A percentile compares a stretch with the other conserved stretches of the same genome.
Conservation (phyloP, 2,888 invertebrate species). For the Baccha elongata region DNA sequence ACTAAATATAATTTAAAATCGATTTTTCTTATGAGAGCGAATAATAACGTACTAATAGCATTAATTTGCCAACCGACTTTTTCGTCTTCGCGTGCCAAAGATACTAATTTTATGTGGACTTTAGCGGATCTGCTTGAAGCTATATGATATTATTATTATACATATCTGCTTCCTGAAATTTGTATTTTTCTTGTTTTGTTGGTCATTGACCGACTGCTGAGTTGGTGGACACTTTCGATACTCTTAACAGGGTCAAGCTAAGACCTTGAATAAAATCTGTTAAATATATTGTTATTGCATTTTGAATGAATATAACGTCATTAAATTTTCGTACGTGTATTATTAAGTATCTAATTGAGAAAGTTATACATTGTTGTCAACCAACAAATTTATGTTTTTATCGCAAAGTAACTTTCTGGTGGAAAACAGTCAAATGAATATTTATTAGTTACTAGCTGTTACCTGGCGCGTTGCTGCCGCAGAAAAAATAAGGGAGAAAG, state of each 20-base stretch:
- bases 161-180: neutral
- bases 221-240: neutral
- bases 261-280: too few relatives aligned
- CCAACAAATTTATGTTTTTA: neutral
- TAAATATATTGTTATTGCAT: too few relatives aligned
- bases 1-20: conserved; percentile 3
- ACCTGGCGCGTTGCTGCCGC: too few relatives aligned
- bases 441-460: too few relatives aligned
- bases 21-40: neutral
- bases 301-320: too few relatives aligned
- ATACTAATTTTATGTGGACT: conserved; percentile 14
- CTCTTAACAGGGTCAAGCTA: neutral
- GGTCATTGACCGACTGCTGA: neutral
- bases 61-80: conserved; percentile 13
- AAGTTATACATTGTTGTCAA: neutral
- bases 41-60: conserved; percentile 29
- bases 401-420: conserved; percentile 19
- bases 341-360: too few relatives aligned
- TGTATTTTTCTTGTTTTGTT: neutral
- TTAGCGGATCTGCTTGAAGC: neutral
- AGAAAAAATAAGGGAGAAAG: too few relatives aligned
- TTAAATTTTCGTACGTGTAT: neutral
- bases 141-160: too few relatives aligned
- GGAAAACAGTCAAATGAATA: too few relatives aligned
- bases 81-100: conserved; percentile 23